Percentiles rank a stretch among this genome's conserved stretches.
Conservation (phyloP, 2,888 invertebrate species). For the Kryphioiulus occultus region DNA sequence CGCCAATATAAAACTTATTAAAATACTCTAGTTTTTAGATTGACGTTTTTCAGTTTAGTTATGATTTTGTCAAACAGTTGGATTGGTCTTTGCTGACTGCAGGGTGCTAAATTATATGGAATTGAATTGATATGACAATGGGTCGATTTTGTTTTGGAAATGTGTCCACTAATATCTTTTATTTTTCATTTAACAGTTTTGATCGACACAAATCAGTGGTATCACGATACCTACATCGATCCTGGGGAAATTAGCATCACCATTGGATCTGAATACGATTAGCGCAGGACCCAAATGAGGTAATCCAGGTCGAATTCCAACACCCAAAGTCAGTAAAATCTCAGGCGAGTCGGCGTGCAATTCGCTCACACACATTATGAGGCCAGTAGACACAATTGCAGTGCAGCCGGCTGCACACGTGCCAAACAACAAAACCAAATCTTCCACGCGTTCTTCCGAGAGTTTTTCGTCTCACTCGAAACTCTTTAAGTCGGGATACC, state of each 20-base stretch:
- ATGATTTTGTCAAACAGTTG: too few relatives aligned
- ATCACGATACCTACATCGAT: slow-evolving; percentile 83
- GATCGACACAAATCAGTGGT: slow-evolving; percentile 90
- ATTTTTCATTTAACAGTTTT: slow-evolving; percentile 70
- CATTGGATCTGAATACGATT: slow-evolving; percentile 91
- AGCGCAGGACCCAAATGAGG: slow-evolving; percentile 57
- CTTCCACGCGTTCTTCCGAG: not conserved
- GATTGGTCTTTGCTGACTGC: too few relatives aligned
- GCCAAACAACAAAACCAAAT: not conserved
- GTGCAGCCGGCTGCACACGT: not conserved
- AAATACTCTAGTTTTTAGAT: too few relatives aligned
- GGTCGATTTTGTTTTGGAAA: not conserved
- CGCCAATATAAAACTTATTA: too few relatives aligned
- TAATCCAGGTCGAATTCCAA: not conserved
- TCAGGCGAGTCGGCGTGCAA: not conserved
- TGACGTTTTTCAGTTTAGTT: too few relatives aligned
- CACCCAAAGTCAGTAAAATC: not conserved
- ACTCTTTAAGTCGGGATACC: not conserved
- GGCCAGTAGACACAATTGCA: not conserved
- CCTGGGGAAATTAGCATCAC: slow-evolving; percentile 84
- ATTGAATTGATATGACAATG: too few relatives aligned
- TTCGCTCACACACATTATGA: not conserved
- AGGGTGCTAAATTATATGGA: too few relatives aligned
- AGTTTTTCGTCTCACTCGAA: not conserved
- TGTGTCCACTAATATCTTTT: not conserved